Evolutionary conservation across 2,888 invertebrate genomes (phyloP).

Genomic region (Thera britannica): DNA sequence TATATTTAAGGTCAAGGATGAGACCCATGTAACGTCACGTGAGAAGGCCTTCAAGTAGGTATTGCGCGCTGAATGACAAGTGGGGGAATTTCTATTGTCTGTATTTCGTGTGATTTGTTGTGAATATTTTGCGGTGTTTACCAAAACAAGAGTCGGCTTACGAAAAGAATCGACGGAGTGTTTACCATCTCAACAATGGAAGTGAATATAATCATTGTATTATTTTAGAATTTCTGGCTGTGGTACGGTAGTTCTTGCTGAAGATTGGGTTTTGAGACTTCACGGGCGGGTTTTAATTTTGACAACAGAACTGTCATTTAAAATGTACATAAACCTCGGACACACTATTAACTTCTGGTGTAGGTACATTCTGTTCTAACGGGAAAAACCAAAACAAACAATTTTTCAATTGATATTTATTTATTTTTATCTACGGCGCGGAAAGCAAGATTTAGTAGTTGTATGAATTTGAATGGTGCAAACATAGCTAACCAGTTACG

Average conservation of each 20-base stretch:
- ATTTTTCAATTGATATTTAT: too few relatives aligned
- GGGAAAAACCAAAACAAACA: too few relatives aligned
- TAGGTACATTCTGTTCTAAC: too few relatives aligned
- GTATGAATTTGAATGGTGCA: too few relatives aligned
- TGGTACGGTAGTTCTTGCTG: not conserved
- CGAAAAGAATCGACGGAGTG: not conserved
- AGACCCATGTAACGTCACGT: constrained; percentile 50
- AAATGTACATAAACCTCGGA: too few relatives aligned
- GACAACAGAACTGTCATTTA: too few relatives aligned
- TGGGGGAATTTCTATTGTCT: constrained; percentile 53
- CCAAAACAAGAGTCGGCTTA: constrained; percentile 1
- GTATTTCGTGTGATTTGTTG: constrained; percentile 44
- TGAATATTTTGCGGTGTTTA: constrained; percentile 21
- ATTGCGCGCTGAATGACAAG: constrained; percentile 52
- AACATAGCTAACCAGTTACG: too few relatives aligned
- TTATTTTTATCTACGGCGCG: too few relatives aligned
- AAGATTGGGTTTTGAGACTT: too few relatives aligned
- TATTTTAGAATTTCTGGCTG: not conserved
- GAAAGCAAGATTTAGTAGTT: too few relatives aligned
- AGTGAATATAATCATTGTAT: not conserved
- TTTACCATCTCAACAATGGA: not conserved
- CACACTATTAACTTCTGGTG: too few relatives aligned
- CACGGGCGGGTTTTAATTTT: too few relatives aligned
- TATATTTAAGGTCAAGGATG: constrained; percentile 73
- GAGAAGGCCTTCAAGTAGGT: constrained; percentile 52